Percentiles rank a stretch among this genome's conserved stretches.
These are phyloP conservation scores for Baryphthengus martii DNA, from an alignment of 2,113 vertebrate genomes.

Conservation along the genomic window DNA sequence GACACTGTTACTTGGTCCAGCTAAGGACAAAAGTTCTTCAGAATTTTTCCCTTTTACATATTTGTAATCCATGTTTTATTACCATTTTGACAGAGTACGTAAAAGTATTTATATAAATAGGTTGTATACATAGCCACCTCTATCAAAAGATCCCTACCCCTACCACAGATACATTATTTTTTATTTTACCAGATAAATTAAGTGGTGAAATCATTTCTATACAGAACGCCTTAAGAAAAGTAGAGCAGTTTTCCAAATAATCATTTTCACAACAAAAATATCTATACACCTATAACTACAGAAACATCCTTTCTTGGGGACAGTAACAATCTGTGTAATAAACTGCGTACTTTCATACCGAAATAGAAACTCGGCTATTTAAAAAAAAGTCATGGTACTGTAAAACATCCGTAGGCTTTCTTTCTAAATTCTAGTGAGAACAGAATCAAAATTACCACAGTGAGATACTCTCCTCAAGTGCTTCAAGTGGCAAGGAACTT, in stretches of 20 bases:
- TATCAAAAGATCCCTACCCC: slow-evolving; percentile 67
- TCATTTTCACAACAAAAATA: slow-evolving; percentile 70
- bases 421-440: slow-evolving; percentile 38
- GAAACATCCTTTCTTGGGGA: slow-evolving; percentile 46
- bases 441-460: slow-evolving; percentile 54
- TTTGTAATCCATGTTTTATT: background rate
- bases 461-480: slow-evolving; percentile 48
- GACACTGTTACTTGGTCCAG: background rate
- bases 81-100: slow-evolving; percentile 62
- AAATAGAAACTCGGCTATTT: slow-evolving; percentile 59
- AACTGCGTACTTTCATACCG: slow-evolving; percentile 36
- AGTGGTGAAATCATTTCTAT: slow-evolving; percentile 24
- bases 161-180: slow-evolving; percentile 61
- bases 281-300: slow-evolving; percentile 55
- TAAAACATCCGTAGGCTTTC: slow-evolving; percentile 34
- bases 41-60: background rate
- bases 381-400: slow-evolving; percentile 40
- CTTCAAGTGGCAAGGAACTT: slow-evolving; percentile 47
- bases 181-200: slow-evolving; percentile 69
- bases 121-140: slow-evolving; percentile 64
- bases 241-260: slow-evolving; percentile 65
- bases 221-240: slow-evolving; percentile 56
- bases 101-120: slow-evolving; percentile 73
- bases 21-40: background rate
- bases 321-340: slow-evolving; percentile 55